Evolutionary conservation across 2,797 vertebrate genomes (phyloP), one percentile per base, ranked within the genome.

Genomic region (Fistularia commersonii): DNA sequence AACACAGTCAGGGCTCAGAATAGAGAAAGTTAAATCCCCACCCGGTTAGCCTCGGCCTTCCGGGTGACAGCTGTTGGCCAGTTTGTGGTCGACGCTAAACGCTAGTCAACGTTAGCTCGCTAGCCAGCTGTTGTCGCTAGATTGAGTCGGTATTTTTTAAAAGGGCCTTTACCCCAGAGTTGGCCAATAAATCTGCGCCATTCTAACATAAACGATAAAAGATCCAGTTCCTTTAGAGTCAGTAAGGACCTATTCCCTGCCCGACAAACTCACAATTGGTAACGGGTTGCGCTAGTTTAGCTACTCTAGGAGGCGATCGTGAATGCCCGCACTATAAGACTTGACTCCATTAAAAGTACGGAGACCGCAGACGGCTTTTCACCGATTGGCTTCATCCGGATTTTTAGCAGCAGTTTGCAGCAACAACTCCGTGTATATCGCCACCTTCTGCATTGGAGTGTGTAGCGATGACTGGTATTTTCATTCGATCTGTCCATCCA

Each of bases 11-110:
- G 23, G 23, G 23, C 23, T 23, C 6, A 37, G 48, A 45, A 11
- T 46, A 37, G 53, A 63, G 60, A 77, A 79, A 80, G 76, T 85
- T 80, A 76, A 81, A 85, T 76, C 76, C 62, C 74, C 77, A 60
- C 71, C 76, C 77, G 80, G 76, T 8, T 54, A 47, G 61, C 61
- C 41, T 41, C 70, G 76, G 79, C 83, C 85, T 83, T 84, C 82
- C 77, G 66, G 58, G 36, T 68, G 62, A 69, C 76, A 75, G 79
- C 72, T 67, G 75, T 40, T 41, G 33, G 7, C 45, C 46, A 8
- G 43, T 8, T 11, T 31, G 56, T 2, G 8, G 64, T 71, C 66
- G 64, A 64, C 33, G 76, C 66, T 80, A 70, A 59, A 41, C n/a
- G 65, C 51, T 42, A 23, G 23, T 23, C 4, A 23, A 23, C 7